Conservation (phyloP, 2,113 vertebrate species). For the Notiomystis cincta region DNA sequence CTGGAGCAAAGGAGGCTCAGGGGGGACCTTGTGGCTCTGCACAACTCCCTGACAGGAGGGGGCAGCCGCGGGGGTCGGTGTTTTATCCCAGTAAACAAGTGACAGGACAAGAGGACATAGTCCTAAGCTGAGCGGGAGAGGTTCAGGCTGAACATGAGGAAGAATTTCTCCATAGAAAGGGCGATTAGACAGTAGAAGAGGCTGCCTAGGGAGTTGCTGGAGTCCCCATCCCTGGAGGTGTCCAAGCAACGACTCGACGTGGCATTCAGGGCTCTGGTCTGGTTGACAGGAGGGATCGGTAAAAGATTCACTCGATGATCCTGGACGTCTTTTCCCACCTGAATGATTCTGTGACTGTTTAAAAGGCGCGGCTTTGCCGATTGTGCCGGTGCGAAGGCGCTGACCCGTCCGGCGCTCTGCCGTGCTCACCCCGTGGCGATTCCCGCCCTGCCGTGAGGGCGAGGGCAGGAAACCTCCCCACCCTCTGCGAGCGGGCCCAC, state of each 20-base stretch:
- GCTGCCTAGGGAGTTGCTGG: not conserved
- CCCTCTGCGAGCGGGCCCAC: rapidly evolving
- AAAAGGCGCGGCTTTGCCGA: not conserved
- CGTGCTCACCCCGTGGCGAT: not conserved
- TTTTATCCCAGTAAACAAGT: not conserved
- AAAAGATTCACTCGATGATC: not conserved
- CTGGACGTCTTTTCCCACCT: not conserved
- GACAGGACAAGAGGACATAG: not conserved
- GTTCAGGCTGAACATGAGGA: not conserved
- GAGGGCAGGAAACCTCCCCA: rapidly evolving
- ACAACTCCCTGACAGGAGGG: not conserved
- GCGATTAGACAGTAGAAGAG: not conserved
- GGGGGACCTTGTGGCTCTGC: not conserved
- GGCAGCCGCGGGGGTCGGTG: rapidly evolving
- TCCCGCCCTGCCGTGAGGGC: not conserved
- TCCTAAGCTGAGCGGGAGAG: too few relatives aligned
- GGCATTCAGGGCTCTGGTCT: not conserved
- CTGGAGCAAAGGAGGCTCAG: not conserved
- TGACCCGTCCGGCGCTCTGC: too few relatives aligned
- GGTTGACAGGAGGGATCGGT: not conserved
- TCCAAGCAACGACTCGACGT: too few relatives aligned
- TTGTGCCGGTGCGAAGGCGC: not conserved
- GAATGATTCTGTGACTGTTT: rapidly evolving
- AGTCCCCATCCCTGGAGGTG: too few relatives aligned
- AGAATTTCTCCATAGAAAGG: not conserved